Percentiles rank a stretch among this genome's conserved stretches.
These are phyloP conservation scores for Sanderia malayensis DNA, from an alignment of 30 jellyfish, hydroid and myxozoan genomes.

Conservation along the genomic window DNA sequence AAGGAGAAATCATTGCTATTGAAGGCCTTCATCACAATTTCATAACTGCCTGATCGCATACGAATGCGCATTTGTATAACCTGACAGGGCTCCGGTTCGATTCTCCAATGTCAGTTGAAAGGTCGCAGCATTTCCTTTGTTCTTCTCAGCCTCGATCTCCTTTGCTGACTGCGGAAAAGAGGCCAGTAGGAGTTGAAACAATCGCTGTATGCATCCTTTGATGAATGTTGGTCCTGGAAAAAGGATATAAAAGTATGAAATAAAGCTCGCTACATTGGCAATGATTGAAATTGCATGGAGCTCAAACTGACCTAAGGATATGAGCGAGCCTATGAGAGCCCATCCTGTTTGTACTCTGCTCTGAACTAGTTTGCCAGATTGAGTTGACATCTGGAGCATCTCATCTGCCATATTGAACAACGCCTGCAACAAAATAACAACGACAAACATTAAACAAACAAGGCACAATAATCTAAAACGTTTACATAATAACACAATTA, in stretches of 20 bases:
- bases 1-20: no score
- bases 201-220: constrained; percentile 55
- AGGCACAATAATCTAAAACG: no score
- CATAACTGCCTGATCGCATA: no score
- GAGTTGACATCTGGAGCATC: constrained; percentile 67
- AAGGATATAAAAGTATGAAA: neutral
- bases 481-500: no score
- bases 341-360: constrained; percentile 87
- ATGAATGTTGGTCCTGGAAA: constrained; percentile 82
- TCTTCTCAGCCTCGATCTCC: constrained; percentile 62
- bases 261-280: no score
- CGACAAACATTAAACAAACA: no score
- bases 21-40: no score
- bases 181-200: constrained; percentile 76
- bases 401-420: constrained; percentile 72
- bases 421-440: no score
- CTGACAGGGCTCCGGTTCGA: constrained; percentile 88
- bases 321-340: constrained; percentile 84
- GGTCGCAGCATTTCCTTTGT: constrained; percentile 70
- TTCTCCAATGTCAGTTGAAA: constrained; percentile 78
- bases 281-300: no score
- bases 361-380: constrained; percentile 56
- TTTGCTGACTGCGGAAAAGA: constrained; percentile 53
- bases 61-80: no score
- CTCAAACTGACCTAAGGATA: constrained; percentile 96